Conservation (phyloP, 2,113 vertebrate species). For the Gymnobelideus leadbeateri region DNA sequence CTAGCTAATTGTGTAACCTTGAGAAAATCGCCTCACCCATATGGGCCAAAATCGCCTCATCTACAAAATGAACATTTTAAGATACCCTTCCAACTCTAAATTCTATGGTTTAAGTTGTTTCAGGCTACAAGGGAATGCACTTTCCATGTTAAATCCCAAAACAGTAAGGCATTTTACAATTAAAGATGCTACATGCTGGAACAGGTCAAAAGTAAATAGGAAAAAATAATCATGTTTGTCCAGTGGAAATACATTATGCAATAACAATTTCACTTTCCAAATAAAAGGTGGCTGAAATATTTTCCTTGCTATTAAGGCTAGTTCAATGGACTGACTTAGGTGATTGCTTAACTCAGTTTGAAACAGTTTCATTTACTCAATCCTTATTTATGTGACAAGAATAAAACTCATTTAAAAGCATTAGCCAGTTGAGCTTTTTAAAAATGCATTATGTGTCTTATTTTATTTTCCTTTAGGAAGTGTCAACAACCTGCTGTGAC, state of each 20-base stretch:
- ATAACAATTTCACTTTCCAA: constrained; percentile 38
- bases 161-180: neutral
- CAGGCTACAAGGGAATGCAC: constrained; percentile 18
- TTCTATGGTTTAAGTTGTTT: too few species aligned
- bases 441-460: neutral
- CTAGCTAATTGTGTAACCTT: neutral
- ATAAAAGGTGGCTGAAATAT: neutral
- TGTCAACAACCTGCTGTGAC: neutral
- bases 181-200: constrained; percentile 2
- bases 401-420: constrained; percentile 16
- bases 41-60: neutral
- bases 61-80: neutral
- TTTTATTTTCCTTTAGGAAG: neutral
- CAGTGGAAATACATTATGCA: neutral
- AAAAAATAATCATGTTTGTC: constrained; percentile 42
- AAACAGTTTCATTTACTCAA: neutral
- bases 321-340: constrained; percentile 24
- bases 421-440: constrained; percentile 19
- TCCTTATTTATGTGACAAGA: constrained; percentile 24
- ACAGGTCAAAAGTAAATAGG: constrained; percentile 33
- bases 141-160: constrained; percentile 10
- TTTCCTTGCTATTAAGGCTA: constrained; percentile 48
- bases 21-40: neutral
- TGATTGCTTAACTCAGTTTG: neutral
- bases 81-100: neutral